A percentile compares a stretch with the other conserved stretches of the same genome.
Evolutionary conservation across 2,888 invertebrate species (phyloP).

Genomic region (Mallateleia sp.): DNA sequence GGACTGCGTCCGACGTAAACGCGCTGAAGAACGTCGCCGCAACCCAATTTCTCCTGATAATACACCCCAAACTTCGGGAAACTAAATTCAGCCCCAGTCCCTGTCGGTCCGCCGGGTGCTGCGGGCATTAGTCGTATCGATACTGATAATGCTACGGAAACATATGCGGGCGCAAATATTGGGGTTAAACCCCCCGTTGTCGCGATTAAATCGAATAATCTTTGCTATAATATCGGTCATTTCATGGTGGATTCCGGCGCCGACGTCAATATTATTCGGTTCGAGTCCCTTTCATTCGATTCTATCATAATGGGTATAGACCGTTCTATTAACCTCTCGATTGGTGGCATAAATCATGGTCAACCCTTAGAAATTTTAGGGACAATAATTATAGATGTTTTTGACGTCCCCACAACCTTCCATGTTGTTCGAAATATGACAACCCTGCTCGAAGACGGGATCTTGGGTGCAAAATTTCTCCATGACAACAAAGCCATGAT

Average conservation of each 20-base stretch:
- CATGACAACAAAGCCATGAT: neutral
- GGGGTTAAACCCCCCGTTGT: too few species aligned
- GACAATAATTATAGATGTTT: neutral
- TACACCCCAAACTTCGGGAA: neutral
- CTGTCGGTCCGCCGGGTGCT: too few species aligned
- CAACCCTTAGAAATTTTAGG: neutral
- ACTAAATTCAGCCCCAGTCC: constrained; percentile 11
- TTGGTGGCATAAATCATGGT: neutral
- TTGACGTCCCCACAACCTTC: neutral
- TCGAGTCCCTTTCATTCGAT: neutral
- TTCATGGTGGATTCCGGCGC: constrained; percentile 35
- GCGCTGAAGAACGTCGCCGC: neutral
- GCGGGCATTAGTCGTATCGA: too few species aligned
- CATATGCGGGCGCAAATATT: too few species aligned
- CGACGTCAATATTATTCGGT: constrained; percentile 16
- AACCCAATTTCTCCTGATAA: neutral
- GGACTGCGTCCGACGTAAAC: constrained; percentile 10
- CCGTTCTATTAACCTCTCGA: neutral
- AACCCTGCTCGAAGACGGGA: neutral
- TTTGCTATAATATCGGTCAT: too few species aligned
- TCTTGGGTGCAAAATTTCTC: constrained; percentile 26
- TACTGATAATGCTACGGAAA: too few species aligned
- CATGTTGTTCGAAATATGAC: constrained; percentile 27
- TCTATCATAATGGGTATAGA: constrained; percentile 12
- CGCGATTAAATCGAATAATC: too few species aligned